Evolutionary conservation across 2,888 invertebrate genomes (phyloP).

Genomic region (Mythimna impura): DNA sequence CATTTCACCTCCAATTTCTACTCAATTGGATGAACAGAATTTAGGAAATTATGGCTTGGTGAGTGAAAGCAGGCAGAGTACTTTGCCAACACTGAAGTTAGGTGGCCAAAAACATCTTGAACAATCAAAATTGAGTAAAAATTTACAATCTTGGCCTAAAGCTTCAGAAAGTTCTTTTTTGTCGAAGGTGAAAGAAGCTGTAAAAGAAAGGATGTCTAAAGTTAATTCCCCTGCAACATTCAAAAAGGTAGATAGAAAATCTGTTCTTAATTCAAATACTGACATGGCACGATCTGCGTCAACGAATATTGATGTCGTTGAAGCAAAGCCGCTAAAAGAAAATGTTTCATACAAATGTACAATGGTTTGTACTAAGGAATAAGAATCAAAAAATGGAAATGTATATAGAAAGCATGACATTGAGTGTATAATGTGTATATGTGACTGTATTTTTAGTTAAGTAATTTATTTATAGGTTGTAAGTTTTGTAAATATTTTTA

Average conservation of each 20-base stretch:
- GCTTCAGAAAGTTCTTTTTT: conserved; percentile 68
- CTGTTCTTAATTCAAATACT: conserved; percentile 8
- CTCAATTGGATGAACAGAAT: conserved; percentile 7
- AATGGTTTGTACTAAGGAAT: conserved; percentile 80
- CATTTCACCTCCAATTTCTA: conserved; percentile 14
- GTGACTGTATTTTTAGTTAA: conserved; percentile 11
- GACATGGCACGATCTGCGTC: conserved; percentile 74
- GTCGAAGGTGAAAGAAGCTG: conserved; percentile 71
- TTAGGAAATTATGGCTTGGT: not conserved
- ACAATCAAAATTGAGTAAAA: conserved; percentile 7
- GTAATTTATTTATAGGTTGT: conserved; percentile 7
- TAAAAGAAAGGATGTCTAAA: conserved; percentile 66
- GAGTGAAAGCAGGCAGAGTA: conserved; percentile 7
- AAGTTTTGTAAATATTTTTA: conserved; percentile 52
- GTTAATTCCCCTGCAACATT: conserved; percentile 37
- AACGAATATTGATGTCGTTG: conserved; percentile 63
- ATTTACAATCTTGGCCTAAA: conserved; percentile 63
- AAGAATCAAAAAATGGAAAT: conserved; percentile 15
- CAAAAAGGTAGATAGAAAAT: conserved; percentile 4
- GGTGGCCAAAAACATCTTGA: conserved; percentile 10
- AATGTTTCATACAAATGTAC: conserved; percentile 82
- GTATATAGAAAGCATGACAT: not conserved
- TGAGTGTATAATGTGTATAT: conserved; percentile 18
- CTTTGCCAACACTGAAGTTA: not conserved
- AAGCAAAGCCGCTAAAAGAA: conserved; percentile 73